A percentile compares a stretch with the other conserved stretches of the same genome.
Evolutionary conservation across 2,797 vertebrate species (phyloP).

Genomic region (Diplodus sargus): DNA sequence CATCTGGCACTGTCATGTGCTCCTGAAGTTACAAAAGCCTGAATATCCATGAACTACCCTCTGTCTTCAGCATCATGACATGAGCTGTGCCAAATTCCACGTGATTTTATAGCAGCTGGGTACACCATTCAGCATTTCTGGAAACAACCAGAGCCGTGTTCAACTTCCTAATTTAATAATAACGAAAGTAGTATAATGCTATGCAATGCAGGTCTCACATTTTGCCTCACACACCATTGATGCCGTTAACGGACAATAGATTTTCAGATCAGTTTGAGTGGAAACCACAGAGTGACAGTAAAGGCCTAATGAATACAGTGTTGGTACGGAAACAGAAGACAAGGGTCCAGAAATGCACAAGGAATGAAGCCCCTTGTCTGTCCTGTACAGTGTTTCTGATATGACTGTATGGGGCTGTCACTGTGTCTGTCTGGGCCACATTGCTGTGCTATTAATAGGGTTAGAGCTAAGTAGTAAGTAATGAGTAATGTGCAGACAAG

Average conservation of each 20-base stretch:
- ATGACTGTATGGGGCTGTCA: slow-evolving; percentile 33
- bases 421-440: slow-evolving; percentile 32
- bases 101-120: slow-evolving; percentile 26
- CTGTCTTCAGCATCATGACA: slow-evolving; percentile 33
- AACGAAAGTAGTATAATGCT: slow-evolving; percentile 39
- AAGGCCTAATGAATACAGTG: slow-evolving; percentile 17
- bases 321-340: slow-evolving; percentile 32
- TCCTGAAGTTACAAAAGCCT: slow-evolving; percentile 10
- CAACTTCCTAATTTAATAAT: slow-evolving; percentile 70
- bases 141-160: slow-evolving; percentile 61
- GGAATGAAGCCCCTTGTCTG: slow-evolving; percentile 3
- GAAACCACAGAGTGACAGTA: slow-evolving; percentile 21
- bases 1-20: slow-evolving; percentile 10
- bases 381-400: slow-evolving; percentile 45
- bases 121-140: slow-evolving; percentile 38
- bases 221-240: slow-evolving; percentile 27
- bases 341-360: slow-evolving; percentile 20
- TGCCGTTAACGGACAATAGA: slow-evolving; percentile 36
- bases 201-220: slow-evolving; percentile 18
- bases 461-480: slow-evolving; percentile 41
- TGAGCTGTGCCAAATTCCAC: slow-evolving; percentile 21
- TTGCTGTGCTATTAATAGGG: slow-evolving; percentile 48
- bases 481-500: slow-evolving; percentile 47
- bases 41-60: slow-evolving; percentile 34
- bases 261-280: slow-evolving; percentile 27